A percentile compares a stretch with the other conserved stretches of the same genome.
Evolutionary conservation across 2,113 vertebrate species (phyloP).

Genomic region (Cepphus grylle): DNA sequence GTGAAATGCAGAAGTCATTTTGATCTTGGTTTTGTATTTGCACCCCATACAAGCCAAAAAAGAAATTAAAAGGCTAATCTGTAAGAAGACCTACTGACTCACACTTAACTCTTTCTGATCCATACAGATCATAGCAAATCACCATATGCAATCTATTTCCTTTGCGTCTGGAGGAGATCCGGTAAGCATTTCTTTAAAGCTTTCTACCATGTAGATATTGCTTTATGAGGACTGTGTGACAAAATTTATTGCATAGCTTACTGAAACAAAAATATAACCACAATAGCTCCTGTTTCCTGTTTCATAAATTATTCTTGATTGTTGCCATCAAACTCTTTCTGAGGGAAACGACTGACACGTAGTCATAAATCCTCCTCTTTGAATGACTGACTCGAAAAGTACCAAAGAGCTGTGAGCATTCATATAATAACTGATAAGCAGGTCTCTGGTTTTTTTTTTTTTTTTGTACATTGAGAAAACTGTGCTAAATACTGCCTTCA

Average conservation of each 20-base stretch:
- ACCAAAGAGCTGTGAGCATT: background rate
- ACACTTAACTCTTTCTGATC: slow-evolving; percentile 29
- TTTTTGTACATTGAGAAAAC: background rate
- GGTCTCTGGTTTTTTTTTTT: too few species aligned
- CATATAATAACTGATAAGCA: background rate
- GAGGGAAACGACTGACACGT: background rate
- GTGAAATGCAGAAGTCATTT: background rate
- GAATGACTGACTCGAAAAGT: background rate
- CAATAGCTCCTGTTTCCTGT: background rate
- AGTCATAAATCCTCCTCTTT: background rate
- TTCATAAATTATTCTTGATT: background rate
- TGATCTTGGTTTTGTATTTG: background rate
- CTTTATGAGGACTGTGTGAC: background rate
- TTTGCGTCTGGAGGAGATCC: slow-evolving; percentile 97
- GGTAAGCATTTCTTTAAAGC: slow-evolving; percentile 76
- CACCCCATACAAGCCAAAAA: background rate
- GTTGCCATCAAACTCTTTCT: background rate
- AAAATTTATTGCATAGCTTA: background rate
- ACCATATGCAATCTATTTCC: slow-evolving; percentile 99
- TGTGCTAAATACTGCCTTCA: background rate
- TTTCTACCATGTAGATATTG: background rate
- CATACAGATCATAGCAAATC: slow-evolving; percentile 95
- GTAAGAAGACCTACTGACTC: slow-evolving; percentile 15
- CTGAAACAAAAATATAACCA: background rate
- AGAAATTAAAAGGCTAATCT: background rate